Evolutionary conservation across 2,797 vertebrate species (phyloP), one percentile per base, ranked within the genome.

Genomic region (Xyrichtys novacula): DNA sequence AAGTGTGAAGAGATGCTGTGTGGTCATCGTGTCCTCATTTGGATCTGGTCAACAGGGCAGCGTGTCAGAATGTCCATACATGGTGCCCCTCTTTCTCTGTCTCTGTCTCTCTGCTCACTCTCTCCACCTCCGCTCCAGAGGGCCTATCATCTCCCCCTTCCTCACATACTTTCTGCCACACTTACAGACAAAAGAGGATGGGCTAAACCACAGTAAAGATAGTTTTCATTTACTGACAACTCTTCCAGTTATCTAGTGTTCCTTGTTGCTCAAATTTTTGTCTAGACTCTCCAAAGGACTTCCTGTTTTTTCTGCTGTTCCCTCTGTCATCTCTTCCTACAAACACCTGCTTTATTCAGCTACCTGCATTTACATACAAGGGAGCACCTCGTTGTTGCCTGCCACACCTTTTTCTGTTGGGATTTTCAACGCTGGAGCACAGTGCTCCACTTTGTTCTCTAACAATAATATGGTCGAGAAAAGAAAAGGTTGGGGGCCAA

Each of bases 51-150:
- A 81, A 53, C 74, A 61, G 64, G 74, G 72, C 62, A 81, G 59
- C 47, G 8, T 83, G 76, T 85, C 75, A 88, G 59, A 78, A 82
- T 83, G 75, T 85, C 88, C 85, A 86, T 89, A 88, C 80, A 89
- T 88, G 85, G 86, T 84, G 65, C 52, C 62, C 17, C 50, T 76
- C 52, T 71, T 59, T 78, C 54, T 61, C 43, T 70, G 64, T 64
- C 64, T 67, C 65, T 69, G 44, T 74, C 48, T 67, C 53, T 63
- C 55, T 55, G 10, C 65, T 72, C 60, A 50, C 16, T 58, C 65
- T 73, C 77, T 78, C 80, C 75, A 52, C 71, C 69, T n/a, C 79
- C 42, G 48, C 74, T 74, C 69, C 74, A 71, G 71, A 70, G 44
- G 71, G 38, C 19, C 32, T 14, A 6, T 61, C 75, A 54, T 14